Evolutionary conservation across 2,113 vertebrate species (phyloP), one percentile per base, ranked within the genome.

Genomic region (Lamprotornis superbus): DNA sequence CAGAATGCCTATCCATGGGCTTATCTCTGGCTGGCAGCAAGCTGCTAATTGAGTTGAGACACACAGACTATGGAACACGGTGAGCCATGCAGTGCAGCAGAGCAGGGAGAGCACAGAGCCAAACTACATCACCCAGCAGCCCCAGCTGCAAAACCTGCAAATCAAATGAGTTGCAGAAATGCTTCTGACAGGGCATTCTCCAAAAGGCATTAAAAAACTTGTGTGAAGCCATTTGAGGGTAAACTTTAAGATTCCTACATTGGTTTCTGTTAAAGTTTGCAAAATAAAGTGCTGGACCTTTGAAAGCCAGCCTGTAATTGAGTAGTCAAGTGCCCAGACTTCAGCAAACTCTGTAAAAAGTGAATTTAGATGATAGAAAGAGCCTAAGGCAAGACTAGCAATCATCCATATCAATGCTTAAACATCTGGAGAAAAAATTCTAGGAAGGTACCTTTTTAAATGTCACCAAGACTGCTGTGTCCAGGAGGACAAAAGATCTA

Each of bases 11-110:
- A 23, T 81, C 86, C 76, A 60, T 30, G 44, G 83, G 27, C 82
- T 96, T 95, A 92, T 94, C 85, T 90, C 75, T 63, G 71, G 46
- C 87, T 81, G 90, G 63, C 90, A 91, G 91, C 42, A 40, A 25
- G 23, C 46, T 77, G 56, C 50, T 95, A 65, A 90, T 60, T 74
- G 94, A 89, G 80, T 37, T 78, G 64, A 70, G 76, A 59, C 39
- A 69, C 67, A 20, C 0, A 53, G 67, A 27, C 53, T 25, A 15
- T 0, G 5, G 75, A 83, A 70, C 52, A 60, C 0, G 0, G 63
- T 75, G 75, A 84, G 39, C 53, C 59, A 46, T 3, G 50, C 17
- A 60, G 77, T 10, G 60, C 70, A 69, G 88, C 63, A 79, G 39
- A 70, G 67, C 57, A 77, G 49, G 59, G 73, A 49, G 31, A 83